Evolutionary conservation across 2,888 invertebrate species (phyloP), one percentile per base, ranked within the genome.

Genomic region (Morpho helenor): DNA sequence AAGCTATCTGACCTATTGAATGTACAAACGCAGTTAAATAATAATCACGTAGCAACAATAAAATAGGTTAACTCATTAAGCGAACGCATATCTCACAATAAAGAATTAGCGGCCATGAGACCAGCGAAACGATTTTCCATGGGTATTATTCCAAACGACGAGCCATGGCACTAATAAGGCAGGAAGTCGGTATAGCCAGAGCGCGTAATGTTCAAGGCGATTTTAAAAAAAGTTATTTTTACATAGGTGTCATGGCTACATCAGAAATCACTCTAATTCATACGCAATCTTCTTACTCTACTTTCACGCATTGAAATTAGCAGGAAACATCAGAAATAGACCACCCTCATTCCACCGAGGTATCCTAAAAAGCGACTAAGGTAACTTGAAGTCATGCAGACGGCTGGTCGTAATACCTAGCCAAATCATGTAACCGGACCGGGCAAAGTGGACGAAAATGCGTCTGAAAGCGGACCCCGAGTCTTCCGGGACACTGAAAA

Each of bases 101-200:
- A 59, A 49, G 49, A 44, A 59, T 50, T 31, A 41, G 45, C 49
- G 65, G 51, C 57, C 65, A 44, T 64, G 64, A 59, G 52, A 59
- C 49, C 52, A 45, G 51, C 55, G 49, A 52, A 55, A 48, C 57
- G 23, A 65, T 65, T 65, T 57, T 53, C 53, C 57, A 63, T 59
- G 56, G 57, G 52, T 51, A 61, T 61, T 61, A 61, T 56, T 51
- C 47, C 54, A 57, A 61, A 61, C 52, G 54, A 62, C 55, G 57
- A 49, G 55, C 59, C 52, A 50, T 56, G 56, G 52, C 60, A 53
- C 50, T 54, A 56, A 45, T 55, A 51, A 45, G 48, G 43, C 48
- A 57, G 61, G 59, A 65, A 66, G 62, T 62, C 54, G 57, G 45
- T 43, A 50, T 40, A 44, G 10, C 10, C 16, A 50, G 41, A 45